A percentile compares a stretch with the other conserved stretches of the same genome.
phyloP scores from a whole-genome alignment of 2,113 vertebrate genomes.

The Deroptyus accipitrinus region DNA sequence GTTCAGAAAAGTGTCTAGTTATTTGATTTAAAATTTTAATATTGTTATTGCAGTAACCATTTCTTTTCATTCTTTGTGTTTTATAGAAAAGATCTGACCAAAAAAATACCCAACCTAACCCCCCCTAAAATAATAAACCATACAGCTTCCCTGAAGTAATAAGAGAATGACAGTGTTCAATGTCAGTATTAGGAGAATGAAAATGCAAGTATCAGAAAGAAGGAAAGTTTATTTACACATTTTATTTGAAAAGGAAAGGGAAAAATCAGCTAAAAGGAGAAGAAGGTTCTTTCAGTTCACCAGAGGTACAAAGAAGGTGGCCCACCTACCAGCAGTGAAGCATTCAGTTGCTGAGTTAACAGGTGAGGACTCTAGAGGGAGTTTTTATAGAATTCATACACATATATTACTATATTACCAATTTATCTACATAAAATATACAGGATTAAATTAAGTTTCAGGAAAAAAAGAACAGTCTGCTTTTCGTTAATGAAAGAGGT shows the following conservation, averaged over 20 bases:
- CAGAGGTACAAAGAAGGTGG: not conserved
- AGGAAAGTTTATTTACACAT: not conserved
- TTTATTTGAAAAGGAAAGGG: not conserved
- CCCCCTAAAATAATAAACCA: fast-evolving
- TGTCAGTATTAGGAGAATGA: not conserved
- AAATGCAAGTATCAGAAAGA: not conserved
- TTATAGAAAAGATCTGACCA: not conserved
- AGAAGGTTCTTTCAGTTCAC: not conserved
- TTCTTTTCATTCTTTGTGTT: not conserved
- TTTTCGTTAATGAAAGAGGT: not conserved
- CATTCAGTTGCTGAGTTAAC: fast-evolving
- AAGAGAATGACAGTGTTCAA: not conserved
- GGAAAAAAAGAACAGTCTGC: not conserved
- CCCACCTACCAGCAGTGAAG: not conserved
- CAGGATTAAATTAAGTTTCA: not conserved
- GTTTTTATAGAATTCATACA: not conserved
- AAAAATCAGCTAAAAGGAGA: not conserved
- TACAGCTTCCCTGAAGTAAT: not conserved
- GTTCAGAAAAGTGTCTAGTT: not conserved
- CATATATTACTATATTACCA: not conserved
- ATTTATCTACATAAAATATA: not conserved
- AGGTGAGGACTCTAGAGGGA: not conserved
- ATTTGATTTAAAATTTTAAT: not conserved
- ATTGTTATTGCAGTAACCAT: not conserved
- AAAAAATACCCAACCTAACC: not conserved